Evolutionary conservation across 2,113 vertebrate genomes (phyloP).

Genomic region (Trogon surrucura): DNA sequence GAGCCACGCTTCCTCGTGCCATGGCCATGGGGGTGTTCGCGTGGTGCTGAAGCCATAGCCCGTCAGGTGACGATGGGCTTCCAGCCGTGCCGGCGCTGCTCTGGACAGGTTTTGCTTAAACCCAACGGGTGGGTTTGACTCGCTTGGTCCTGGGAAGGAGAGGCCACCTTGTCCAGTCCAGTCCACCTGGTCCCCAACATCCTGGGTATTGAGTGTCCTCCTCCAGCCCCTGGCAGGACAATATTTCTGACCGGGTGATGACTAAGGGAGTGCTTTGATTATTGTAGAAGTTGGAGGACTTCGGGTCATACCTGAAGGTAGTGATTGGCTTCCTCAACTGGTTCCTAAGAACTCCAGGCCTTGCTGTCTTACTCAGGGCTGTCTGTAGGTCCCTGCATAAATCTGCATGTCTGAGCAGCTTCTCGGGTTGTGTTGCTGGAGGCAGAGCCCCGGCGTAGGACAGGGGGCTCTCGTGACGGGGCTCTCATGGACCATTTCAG

Average conservation of each 20-base stretch:
- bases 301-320: background rate
- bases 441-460: background rate
- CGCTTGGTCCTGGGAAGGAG: background rate
- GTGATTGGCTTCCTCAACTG: background rate
- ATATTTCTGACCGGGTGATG: accelerated
- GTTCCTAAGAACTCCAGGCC: background rate
- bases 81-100: background rate
- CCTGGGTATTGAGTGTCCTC: accelerated
- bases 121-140: accelerated
- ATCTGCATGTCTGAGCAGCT: background rate
- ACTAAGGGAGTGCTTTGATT: background rate
- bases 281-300: background rate
- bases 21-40: accelerated
- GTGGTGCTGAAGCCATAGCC: background rate
- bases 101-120: background rate
- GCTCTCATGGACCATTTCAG: background rate
- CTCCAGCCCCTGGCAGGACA: background rate
- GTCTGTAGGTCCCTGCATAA: background rate
- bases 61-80: background rate
- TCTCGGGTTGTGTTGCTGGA: background rate
- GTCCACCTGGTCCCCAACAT: background rate
- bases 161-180: background rate
- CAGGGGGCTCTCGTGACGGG: accelerated
- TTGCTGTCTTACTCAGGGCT: background rate
- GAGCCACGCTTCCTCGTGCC: accelerated